Conservation (phyloP, 2,797 vertebrate genomes). For the Prunella strophiata region DNA sequence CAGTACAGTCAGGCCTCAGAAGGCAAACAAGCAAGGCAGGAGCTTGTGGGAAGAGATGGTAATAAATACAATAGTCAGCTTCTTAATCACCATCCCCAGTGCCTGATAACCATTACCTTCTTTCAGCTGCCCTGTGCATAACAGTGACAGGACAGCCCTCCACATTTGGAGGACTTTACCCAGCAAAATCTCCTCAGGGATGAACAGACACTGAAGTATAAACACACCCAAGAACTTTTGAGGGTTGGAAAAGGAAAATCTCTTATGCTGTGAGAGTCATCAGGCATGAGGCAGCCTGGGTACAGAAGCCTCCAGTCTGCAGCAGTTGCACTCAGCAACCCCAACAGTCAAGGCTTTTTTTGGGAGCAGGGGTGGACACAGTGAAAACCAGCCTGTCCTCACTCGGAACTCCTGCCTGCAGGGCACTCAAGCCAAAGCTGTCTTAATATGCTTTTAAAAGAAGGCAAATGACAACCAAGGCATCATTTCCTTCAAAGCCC, state of each 20-base stretch:
- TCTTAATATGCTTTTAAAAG: not conserved
- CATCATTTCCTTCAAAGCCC: not conserved
- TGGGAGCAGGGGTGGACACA: not conserved
- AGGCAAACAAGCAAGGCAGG: not conserved
- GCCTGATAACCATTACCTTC: not conserved
- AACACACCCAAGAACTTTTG: not conserved
- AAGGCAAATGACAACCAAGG: not conserved
- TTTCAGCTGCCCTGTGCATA: not conserved
- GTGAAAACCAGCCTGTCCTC: not conserved
- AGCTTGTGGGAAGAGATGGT: not conserved
- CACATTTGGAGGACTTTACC: not conserved
- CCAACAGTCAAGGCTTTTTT: not conserved
- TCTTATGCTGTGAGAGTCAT: not conserved
- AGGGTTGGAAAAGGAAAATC: not conserved
- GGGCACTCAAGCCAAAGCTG: not conserved
- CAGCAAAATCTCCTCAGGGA: not conserved
- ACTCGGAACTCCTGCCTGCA: slow-evolving; percentile 1
- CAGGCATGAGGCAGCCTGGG: not conserved
- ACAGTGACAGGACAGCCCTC: not conserved
- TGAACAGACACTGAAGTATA: not conserved
- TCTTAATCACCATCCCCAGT: not conserved
- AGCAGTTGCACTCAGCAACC: not conserved
- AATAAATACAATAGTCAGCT: slow-evolving; percentile 4
- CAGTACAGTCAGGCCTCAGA: not conserved
- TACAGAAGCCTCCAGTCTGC: not conserved